These are phyloP conservation scores for Myotis brandtii DNA, from an alignment of 2,113 vertebrate species.

Conservation along the genomic window DNA sequence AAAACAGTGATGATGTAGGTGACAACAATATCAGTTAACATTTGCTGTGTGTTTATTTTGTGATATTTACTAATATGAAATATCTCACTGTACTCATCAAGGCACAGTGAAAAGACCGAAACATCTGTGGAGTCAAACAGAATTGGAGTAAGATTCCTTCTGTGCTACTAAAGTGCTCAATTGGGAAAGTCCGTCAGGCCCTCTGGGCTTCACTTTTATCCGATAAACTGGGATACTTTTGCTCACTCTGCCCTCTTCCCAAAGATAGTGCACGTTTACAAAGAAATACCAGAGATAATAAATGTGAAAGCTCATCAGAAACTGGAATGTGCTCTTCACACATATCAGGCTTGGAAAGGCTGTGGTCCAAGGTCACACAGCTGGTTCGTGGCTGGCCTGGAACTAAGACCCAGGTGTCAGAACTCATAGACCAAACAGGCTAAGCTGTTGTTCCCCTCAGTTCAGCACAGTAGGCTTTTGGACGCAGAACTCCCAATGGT, in stretches of 20 bases:
- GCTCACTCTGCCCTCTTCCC: neutral
- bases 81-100: neutral
- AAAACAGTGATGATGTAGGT: neutral
- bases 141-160: neutral
- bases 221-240: constrained; percentile 15
- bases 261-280: neutral
- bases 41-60: neutral
- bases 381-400: neutral
- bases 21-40: neutral
- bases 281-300: constrained; percentile 3
- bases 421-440: neutral
- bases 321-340: neutral
- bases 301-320: constrained; percentile 11
- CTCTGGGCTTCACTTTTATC: constrained; percentile 9
- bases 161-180: neutral
- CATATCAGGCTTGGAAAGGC: neutral
- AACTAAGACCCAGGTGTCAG: neutral
- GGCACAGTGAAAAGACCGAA: neutral
- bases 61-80: neutral
- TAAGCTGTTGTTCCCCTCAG: neutral
- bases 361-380: constrained; percentile 35
- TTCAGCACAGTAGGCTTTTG: neutral
- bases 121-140: neutral
- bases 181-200: constrained; percentile 25
- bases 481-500: neutral